These are phyloP conservation scores for Falco concolor DNA, from an alignment of 2,797 vertebrate genomes.

Conservation along the genomic window DNA sequence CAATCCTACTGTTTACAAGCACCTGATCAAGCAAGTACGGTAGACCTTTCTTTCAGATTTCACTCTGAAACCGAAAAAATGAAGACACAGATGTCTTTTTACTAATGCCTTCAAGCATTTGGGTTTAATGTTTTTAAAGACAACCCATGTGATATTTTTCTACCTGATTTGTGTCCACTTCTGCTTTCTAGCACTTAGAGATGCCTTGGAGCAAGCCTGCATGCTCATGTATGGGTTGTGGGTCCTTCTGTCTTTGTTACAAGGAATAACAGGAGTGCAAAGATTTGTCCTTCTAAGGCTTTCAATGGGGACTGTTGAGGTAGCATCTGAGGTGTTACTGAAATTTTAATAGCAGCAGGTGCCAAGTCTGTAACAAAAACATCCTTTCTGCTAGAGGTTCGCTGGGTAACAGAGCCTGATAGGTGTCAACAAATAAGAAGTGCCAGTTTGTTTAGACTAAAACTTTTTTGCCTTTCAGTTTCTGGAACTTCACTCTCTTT, in stretches of 20 bases:
- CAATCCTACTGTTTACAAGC: not conserved
- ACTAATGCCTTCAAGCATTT: not conserved
- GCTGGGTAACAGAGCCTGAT: not conserved
- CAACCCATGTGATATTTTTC: not conserved
- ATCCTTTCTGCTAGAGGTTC: not conserved
- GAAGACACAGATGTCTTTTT: not conserved
- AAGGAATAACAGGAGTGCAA: not conserved
- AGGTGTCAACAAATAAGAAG: not conserved
- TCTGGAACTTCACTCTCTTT: not conserved
- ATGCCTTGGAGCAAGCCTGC: not conserved
- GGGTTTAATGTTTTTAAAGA: not conserved
- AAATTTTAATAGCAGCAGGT: not conserved
- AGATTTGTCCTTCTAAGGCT: not conserved
- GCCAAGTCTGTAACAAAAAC: not conserved
- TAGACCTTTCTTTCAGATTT: not conserved
- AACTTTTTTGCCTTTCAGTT: not conserved
- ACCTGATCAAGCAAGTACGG: not conserved
- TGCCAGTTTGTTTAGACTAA: not conserved
- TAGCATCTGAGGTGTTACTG: not conserved
- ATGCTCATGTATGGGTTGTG: fast-evolving
- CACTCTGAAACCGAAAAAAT: not conserved
- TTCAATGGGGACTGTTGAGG: not conserved
- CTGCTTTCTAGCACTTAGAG: not conserved
- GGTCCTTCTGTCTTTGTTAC: not conserved
- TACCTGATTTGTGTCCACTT: not conserved